A percentile compares a stretch with the other conserved stretches of the same genome.
phyloP scores from a whole-genome alignment of 2,797 vertebrate species.

The Fistularia commersonii region DNA sequence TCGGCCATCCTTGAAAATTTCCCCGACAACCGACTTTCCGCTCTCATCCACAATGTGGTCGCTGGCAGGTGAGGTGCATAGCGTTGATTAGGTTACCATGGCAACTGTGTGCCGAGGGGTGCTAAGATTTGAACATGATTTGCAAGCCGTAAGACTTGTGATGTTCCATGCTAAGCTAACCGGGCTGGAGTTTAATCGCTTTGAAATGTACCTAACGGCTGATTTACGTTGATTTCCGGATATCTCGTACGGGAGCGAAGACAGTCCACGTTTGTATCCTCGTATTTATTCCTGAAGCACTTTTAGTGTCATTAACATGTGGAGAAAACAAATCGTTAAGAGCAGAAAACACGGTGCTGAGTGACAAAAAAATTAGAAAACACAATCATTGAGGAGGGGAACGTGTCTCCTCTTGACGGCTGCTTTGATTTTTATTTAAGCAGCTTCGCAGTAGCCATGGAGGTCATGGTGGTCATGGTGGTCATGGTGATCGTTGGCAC shows the following conservation, averaged over 20 bases:
- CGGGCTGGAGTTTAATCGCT: too few relatives aligned
- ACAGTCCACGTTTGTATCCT: slow-evolving; percentile 8
- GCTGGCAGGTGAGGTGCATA: too few relatives aligned
- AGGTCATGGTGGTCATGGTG: slow-evolving; percentile 84
- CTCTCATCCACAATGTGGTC: too few relatives aligned
- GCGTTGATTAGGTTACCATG: too few relatives aligned
- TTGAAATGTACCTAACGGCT: neutral
- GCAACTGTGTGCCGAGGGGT: too few relatives aligned
- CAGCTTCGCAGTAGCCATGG: slow-evolving; percentile 86
- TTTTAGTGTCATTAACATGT: slow-evolving; percentile 8
- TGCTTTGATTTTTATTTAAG: slow-evolving; percentile 78
- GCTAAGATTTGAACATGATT: too few relatives aligned
- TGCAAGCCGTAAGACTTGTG: too few relatives aligned
- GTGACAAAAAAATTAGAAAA: neutral
- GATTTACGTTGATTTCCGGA: neutral
- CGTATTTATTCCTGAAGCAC: slow-evolving; percentile 29
- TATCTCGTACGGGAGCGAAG: too few relatives aligned
- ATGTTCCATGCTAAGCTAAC: too few relatives aligned
- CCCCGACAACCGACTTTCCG: too few relatives aligned
- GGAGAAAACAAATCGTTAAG: neutral
- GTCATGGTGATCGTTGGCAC: slow-evolving; percentile 87
- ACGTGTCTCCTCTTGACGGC: slow-evolving; percentile 4
- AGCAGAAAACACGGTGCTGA: slow-evolving; percentile 6
- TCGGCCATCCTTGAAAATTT: too few relatives aligned
- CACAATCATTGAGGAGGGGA: slow-evolving; percentile 1